A percentile compares a stretch with the other conserved stretches of the same genome.
Conservation (phyloP, 2,888 invertebrate genomes). For the Agrotis clavis region DNA sequence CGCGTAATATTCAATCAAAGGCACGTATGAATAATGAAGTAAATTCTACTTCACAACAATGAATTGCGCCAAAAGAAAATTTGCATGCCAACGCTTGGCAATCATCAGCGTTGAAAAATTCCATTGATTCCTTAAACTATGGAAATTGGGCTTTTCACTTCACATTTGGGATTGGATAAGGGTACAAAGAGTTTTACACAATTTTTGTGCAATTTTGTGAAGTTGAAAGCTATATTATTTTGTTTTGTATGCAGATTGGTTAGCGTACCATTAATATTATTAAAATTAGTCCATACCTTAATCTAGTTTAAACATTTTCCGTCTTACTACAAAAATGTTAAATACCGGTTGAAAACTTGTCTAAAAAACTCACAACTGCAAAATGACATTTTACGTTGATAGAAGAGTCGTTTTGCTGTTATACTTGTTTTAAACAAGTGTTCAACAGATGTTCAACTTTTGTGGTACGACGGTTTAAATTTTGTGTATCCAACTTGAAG, state of each 20-base stretch:
- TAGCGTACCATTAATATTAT: background rate
- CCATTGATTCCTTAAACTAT: slow-evolving; percentile 61
- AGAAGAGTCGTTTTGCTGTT: too few species aligned
- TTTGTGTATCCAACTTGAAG: too few species aligned
- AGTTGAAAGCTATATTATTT: too few species aligned
- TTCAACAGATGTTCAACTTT: too few species aligned
- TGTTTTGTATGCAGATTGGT: slow-evolving; percentile 1
- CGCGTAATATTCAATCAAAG: slow-evolving; percentile 27
- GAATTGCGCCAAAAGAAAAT: slow-evolving; percentile 41
- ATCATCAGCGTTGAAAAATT: slow-evolving; percentile 52
- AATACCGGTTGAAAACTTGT: too few species aligned
- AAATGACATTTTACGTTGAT: too few species aligned
- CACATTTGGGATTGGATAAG: slow-evolving; percentile 40
- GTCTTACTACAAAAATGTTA: too few species aligned
- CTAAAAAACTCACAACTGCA: too few species aligned
- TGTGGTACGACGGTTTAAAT: too few species aligned
- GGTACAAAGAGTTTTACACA: slow-evolving; percentile 24
- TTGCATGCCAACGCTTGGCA: slow-evolving; percentile 55
- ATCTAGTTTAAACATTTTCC: too few species aligned
- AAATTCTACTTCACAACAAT: slow-evolving; percentile 45
- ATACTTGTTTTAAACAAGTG: too few species aligned
- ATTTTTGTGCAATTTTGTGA: slow-evolving; percentile 2
- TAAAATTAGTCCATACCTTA: background rate
- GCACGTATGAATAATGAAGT: slow-evolving; percentile 26
- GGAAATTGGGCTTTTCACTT: slow-evolving; percentile 56